phyloP scores from a whole-genome alignment of 64 coral and sea anemone species.

The Astreopora myriophthalma region DNA sequence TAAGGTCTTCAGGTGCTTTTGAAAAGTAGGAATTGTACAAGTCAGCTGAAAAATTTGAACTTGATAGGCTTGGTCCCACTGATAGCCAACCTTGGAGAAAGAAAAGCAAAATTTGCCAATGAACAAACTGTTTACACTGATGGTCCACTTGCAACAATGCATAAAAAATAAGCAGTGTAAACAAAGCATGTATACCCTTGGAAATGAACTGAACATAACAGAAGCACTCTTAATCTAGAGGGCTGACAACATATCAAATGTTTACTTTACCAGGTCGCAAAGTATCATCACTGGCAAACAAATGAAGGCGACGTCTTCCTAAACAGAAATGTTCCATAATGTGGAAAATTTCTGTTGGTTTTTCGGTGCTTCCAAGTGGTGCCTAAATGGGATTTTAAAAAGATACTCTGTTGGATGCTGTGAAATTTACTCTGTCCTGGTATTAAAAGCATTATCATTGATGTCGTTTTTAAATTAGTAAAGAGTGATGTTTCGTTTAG shows the following conservation, averaged over 20 bases:
- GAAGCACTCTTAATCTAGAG: too few relatives aligned
- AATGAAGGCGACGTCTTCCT: conserved; percentile 85
- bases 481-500: too few relatives aligned
- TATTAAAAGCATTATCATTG: too few relatives aligned
- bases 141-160: too few relatives aligned
- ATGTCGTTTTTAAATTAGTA: too few relatives aligned
- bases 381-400: conserved; percentile 43
- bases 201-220: too few relatives aligned
- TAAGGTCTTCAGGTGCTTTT: conserved; percentile 66
- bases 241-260: too few relatives aligned
- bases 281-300: conserved; percentile 91
- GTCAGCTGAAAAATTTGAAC: conserved; percentile 95
- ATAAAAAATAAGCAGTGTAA: too few relatives aligned
- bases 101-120: not conserved
- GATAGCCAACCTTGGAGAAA: conserved; percentile 84
- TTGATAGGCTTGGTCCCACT: conserved; percentile 89
- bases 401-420: not conserved
- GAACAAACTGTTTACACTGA: not conserved
- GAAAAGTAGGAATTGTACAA: conserved; percentile 92
- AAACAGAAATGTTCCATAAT: conserved; percentile 98
- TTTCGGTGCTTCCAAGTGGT: conserved; percentile 88
- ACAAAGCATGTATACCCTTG: too few relatives aligned
- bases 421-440: too few relatives aligned
- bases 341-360: conserved; percentile 97
- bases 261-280: conserved; percentile 82